Evolutionary conservation across 2,797 vertebrate genomes (phyloP).

Genomic region (Aythya fuligula): DNA sequence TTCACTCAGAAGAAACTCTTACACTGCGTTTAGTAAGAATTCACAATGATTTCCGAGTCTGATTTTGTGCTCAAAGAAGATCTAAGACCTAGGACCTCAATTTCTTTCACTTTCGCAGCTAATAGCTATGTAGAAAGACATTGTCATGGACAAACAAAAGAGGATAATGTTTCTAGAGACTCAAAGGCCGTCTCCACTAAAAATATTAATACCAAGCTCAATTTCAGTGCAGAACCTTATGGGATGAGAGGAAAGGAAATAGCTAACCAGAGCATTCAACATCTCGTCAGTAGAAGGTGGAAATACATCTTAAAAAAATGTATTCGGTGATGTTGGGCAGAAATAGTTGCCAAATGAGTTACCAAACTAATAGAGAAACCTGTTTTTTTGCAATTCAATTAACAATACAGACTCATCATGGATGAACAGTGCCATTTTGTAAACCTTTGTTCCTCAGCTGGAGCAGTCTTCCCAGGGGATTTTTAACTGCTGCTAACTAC

Average conservation of each 20-base stretch:
- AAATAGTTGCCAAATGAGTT: neutral
- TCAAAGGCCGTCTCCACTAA: neutral
- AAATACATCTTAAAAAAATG: neutral
- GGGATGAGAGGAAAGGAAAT: neutral
- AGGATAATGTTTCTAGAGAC: neutral
- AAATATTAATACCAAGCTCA: neutral
- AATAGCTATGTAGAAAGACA: neutral
- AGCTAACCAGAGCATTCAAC: neutral
- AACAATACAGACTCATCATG: neutral
- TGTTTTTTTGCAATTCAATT: neutral
- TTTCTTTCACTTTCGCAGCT: neutral
- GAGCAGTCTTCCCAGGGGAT: neutral
- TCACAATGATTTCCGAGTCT: neutral
- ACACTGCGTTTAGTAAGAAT: neutral
- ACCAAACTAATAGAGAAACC: neutral
- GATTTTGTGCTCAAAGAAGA: neutral
- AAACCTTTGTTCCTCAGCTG: neutral
- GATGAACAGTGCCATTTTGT: neutral
- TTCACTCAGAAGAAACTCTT: neutral
- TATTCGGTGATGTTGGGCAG: neutral
- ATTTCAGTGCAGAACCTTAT: neutral
- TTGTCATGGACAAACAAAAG: neutral
- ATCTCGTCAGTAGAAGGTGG: neutral
- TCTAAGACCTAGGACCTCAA: neutral
- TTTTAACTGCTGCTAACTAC: neutral